Conservation (phyloP, 2,888 invertebrate genomes). For the Ormyrus labotus region DNA sequence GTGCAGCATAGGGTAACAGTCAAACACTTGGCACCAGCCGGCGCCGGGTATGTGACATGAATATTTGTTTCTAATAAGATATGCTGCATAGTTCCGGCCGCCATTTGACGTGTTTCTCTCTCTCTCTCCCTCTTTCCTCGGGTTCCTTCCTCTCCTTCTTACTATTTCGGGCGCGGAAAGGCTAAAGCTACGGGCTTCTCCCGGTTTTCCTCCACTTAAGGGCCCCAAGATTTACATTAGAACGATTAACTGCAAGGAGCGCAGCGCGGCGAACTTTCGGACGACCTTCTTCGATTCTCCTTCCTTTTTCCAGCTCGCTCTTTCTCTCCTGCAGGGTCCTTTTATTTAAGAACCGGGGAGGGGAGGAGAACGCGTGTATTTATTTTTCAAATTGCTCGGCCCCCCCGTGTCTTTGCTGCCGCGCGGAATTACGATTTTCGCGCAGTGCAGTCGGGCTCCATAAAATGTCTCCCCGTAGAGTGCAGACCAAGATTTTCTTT, state of each 20-base stretch:
- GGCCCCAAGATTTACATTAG: conserved; percentile 63
- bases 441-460: conserved; percentile 3
- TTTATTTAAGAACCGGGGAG: conserved; percentile 33
- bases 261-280: conserved; percentile 32
- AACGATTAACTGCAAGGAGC: conserved; percentile 62
- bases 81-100: conserved; percentile 68
- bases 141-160: background rate
- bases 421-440: conserved; percentile 43
- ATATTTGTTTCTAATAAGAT: conserved; percentile 76
- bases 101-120: conserved; percentile 67
- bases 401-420: conserved; percentile 28
- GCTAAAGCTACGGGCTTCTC: background rate
- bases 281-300: conserved; percentile 46
- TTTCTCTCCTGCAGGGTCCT: conserved; percentile 3
- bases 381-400: conserved; percentile 40
- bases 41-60: conserved; percentile 75
- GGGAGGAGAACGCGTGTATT: conserved; percentile 36
- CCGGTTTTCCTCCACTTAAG: conserved; percentile 1
- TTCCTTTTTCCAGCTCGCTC: conserved; percentile 16
- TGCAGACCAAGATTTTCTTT: background rate
- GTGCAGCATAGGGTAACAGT: conserved; percentile 73
- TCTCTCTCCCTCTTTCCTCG: conserved; percentile 5
- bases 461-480: conserved; percentile 13
- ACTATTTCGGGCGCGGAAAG: background rate
- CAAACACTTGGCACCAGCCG: conserved; percentile 76